Evolutionary conservation across 92 coral and sea anemone genomes (phyloP), one percentile per base, ranked within the genome.

Genomic region (Zoanthus gigantus): DNA sequence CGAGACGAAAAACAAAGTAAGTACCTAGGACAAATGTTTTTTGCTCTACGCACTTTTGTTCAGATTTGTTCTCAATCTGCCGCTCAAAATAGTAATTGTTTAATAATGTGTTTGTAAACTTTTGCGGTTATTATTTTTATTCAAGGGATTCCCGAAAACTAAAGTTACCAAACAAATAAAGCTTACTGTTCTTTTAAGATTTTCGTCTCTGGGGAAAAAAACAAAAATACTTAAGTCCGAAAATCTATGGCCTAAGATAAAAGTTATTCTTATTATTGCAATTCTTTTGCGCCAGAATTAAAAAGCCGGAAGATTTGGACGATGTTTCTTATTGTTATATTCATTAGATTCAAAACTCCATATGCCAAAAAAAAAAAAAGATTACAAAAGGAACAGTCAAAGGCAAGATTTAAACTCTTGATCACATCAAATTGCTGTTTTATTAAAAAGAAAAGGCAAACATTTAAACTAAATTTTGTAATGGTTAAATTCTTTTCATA

Each of bases 1-100:
- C 99, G 17, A 92, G 94, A 30, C 71, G 98, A 60, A 95, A 95
- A 79, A 6, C 67, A 16, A 93, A 91, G 98, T 95, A 79, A 93
- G 98, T 92, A 29, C 14, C 3, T 13, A 61, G 9, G 17, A 47
- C 30, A 14, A 0, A 42, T 48, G 53, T 71, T 8, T 23, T 18
- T 14, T 15, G 28, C 47, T 42, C 30, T 16, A 37, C 46, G 44
- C 18, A 28, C 34, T 42, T 34, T 47, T 16, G 32, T 47, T 47
- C 61, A 47, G 57, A 60, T 79, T 34, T 63, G 67, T 81, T 81
- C 65, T 81, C 58, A 45, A 50, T 63, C 66, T 65, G 45, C 11
- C 44, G 42, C 29, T 79, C 29, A 80, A 80, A 63, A 65, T 10
- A 28, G 73, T 5, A 80, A 63, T 66, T 37, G 42, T 37, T 15